phyloP scores from a whole-genome alignment of 2,888 invertebrate genomes.

The Leptopilina myrica region DNA sequence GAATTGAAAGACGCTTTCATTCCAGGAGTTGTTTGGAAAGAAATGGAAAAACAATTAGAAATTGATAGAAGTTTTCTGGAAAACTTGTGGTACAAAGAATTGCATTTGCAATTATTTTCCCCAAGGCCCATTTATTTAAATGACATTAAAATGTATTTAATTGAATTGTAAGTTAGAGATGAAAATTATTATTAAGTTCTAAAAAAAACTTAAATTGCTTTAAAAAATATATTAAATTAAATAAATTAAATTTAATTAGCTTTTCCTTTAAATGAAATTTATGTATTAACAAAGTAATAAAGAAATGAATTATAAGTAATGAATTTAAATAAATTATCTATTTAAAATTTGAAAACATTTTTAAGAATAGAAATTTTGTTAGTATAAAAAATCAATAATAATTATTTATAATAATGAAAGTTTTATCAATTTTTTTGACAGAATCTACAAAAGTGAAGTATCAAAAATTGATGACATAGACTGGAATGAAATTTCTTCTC shows the following conservation, averaged over 20 bases:
- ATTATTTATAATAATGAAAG: neutral
- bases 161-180: conserved; percentile 66
- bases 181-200: neutral
- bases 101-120: conserved; percentile 70
- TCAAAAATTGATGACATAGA: conserved; percentile 57
- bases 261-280: neutral
- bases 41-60: conserved; percentile 60
- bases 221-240: too few relatives aligned
- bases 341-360: too few relatives aligned
- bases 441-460: conserved; percentile 62
- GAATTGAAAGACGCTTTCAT: conserved; percentile 66
- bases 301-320: too few relatives aligned
- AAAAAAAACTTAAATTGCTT: too few relatives aligned
- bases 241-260: too few relatives aligned
- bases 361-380: too few relatives aligned
- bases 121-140: conserved; percentile 62
- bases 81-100: conserved; percentile 63
- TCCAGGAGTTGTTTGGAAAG: conserved; percentile 64
- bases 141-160: conserved; percentile 67
- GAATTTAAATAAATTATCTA: too few relatives aligned
- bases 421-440: conserved; percentile 51
- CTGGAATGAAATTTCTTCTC: conserved; percentile 60
- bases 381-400: too few relatives aligned
- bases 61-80: conserved; percentile 57
- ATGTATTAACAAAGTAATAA: neutral